These are phyloP conservation scores for Esperia sulphurella DNA, from an alignment of 2,888 invertebrate genomes.

Conservation along the genomic window DNA sequence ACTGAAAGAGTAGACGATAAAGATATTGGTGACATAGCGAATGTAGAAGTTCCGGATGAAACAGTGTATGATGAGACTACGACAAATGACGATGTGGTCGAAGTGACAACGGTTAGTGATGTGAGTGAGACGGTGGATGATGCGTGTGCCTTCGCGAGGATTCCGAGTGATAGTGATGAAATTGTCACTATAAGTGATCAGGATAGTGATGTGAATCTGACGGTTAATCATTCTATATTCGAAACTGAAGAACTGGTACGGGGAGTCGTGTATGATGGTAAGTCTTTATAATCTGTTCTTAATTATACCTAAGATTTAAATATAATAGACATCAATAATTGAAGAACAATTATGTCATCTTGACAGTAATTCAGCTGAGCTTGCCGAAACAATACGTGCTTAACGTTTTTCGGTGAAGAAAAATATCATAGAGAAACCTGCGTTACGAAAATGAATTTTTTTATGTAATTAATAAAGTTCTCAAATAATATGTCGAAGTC, in stretches of 20 bases:
- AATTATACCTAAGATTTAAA: neutral
- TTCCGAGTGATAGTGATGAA: constrained; percentile 63
- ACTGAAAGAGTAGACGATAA: constrained; percentile 3
- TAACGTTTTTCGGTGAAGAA: too few relatives aligned
- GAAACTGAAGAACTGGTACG: constrained; percentile 70
- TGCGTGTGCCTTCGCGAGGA: constrained; percentile 64
- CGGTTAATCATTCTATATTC: constrained; percentile 73
- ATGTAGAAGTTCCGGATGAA: constrained; percentile 18
- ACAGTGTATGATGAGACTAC: constrained; percentile 45
- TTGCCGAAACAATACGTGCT: too few relatives aligned
- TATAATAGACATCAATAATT: too few relatives aligned
- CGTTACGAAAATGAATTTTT: too few relatives aligned
- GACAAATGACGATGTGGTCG: constrained; percentile 32
- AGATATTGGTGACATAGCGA: constrained; percentile 9
- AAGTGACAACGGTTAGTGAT: constrained; percentile 31
- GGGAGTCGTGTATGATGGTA: constrained; percentile 79
- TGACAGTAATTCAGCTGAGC: too few relatives aligned
- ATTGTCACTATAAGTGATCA: constrained; percentile 59
- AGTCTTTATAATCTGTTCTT: constrained; percentile 27
- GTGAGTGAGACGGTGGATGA: constrained; percentile 45
- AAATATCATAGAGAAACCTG: too few relatives aligned
- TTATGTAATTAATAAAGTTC: too few relatives aligned
- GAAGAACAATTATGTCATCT: too few relatives aligned
- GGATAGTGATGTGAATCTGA: constrained; percentile 71
- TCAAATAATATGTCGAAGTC: too few relatives aligned